Conservation (phyloP, 2,797 vertebrate genomes). For the Sebastes goodei region DNA sequence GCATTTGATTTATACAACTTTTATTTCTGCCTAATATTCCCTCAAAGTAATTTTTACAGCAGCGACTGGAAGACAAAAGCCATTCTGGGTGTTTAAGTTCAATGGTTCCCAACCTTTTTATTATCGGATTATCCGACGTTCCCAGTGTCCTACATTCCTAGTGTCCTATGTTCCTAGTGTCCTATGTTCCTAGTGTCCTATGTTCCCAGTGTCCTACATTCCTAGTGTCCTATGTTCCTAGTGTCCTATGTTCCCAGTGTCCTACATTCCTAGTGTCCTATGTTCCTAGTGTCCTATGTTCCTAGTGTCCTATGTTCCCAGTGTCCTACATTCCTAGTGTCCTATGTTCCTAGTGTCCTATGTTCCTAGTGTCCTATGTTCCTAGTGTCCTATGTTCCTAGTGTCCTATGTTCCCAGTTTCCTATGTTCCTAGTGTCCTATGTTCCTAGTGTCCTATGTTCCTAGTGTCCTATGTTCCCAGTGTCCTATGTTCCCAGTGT, state of each 20-base stretch:
- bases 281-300: rapidly evolving
- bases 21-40: no score
- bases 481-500: neutral
- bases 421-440: rapidly evolving
- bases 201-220: rapidly evolving
- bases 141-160: no score
- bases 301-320: rapidly evolving
- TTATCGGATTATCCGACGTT: no score
- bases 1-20: neutral
- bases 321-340: rapidly evolving
- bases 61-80: conserved; percentile 59
- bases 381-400: rapidly evolving
- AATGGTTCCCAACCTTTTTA: conserved; percentile 21
- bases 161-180: neutral
- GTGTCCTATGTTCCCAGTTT: rapidly evolving
- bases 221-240: rapidly evolving
- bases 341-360: rapidly evolving
- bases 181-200: neutral
- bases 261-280: rapidly evolving
- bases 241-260: no score
- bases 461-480: rapidly evolving
- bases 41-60: conserved; percentile 41
- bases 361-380: rapidly evolving
- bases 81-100: conserved; percentile 52
- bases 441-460: rapidly evolving